Evolutionary conservation across 2,888 invertebrate species (phyloP), one percentile per base, ranked within the genome.

Genomic region (Tethea ocularis): DNA sequence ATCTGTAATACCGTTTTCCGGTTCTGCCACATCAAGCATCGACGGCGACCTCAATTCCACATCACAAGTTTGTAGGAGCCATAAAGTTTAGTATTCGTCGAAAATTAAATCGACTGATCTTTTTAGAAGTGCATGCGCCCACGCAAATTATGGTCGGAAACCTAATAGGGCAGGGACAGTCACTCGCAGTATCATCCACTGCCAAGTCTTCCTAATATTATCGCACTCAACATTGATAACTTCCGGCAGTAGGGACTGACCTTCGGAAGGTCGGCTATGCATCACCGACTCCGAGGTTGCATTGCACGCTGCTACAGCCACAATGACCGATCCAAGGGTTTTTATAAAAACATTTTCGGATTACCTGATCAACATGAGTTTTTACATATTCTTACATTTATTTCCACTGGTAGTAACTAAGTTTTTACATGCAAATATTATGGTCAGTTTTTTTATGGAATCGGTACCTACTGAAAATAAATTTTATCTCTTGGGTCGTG

Each of bases 1-100:
- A 86, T 88, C 87, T 87, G 78, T 78, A 78, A 78, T 75, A 75
- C 66, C 67, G 66, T 75, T 82, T 82, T 83, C 82, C 82, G 77
- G 69, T 68, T 74, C 67, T 67, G 64, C 64, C 67, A 75, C 70
- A 84, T 83, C 78, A 81, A 77, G 74, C 63, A 64, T 62, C 57
- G 59, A 61, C 54, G 70, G 59, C 67, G 71, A 63, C 77, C 80
- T 72, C 62, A 70, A 80, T 82, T 66, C 66, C 20, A 46, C n/a
- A 15, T 41, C n/a, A 41, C n/a, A 20, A 20, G 33, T 33, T 33
- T 33, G 13, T 33, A 13, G 7, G 2, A 29, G 29, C 26, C n/a
- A 26, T 17, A 52, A 26, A 52, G 8, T 52, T 26, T 52, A 0
- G 17, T 2, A 46, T 46, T 20, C 20, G 46, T 10, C 10, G 20